Base-by-base conservation (phyloP, 2,888 invertebrate genomes). In the Tinea semifulvella region DNA sequence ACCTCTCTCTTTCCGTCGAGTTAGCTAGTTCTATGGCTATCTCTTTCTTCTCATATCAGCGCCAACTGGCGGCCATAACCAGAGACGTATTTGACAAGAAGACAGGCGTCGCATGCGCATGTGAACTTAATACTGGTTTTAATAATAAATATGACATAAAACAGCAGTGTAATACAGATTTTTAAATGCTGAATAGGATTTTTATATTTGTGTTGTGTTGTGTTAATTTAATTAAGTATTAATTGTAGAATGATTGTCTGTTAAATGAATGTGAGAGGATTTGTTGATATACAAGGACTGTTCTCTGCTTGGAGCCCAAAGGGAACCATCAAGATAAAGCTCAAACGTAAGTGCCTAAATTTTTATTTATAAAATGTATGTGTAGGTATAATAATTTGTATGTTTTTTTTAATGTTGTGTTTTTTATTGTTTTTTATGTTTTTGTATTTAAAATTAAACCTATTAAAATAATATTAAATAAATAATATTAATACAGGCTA, bases 261-360 rank as follows among this genome's bases (percentile, higher is more conserved):
- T 66, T 77, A 79, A 76, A 79, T 79, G 79, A 75, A 69, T 67
- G 73, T 76, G 50, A 65, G 71, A 28, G 69, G 75, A 56, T 61
- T 71, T 65, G 72, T 71, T 57, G 75, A 72, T 56, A 72, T 70
- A 61, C 67, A 65, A 46, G 76, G 77, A 65, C 68, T 79, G 59
- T 76, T 77, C 64, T 69, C 70, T 52, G 35, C 42, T 31, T 80
- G 79, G 79, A 77, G 71, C 60, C 77, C 79, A 40, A 79, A 76
- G 63, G 74, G 70, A 62, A 76, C 63, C 60, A 67, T 80, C 72
- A 80, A 79, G 65, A 77, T 80, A 72, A 80, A 79, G 63, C 71
- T 80, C 44, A 80, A 80, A 71, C 79, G 79, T 80, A 71, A 52
- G 79, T 76, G n/a, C n/a, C n/a, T n/a, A n/a, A n/a, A n/a, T n/a